Base-by-base conservation (phyloP, 2,888 invertebrate genomes). In the Pelosia muscerda region DNA sequence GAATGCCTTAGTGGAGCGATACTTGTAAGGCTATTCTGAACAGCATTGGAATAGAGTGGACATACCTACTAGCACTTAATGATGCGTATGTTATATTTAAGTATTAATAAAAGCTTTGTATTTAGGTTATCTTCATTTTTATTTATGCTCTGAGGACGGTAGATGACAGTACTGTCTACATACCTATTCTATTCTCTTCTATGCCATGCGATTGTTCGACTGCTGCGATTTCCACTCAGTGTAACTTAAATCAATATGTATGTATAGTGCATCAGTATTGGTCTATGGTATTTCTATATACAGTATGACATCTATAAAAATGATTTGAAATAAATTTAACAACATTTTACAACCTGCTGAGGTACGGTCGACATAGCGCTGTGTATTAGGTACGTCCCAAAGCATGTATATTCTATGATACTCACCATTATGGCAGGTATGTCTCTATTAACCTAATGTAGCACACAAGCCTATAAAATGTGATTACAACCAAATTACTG, bases 401-500 rank as follows among this genome's bases (percentile, higher is more conserved):
- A n/a, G n/a, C n/a, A n/a, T n/a, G n/a, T n/a, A n/a, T n/a, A n/a
- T n/a, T n/a, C n/a, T n/a, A n/a, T n/a, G n/a, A n/a, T n/a, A n/a
- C n/a, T n/a, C n/a, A n/a, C n/a, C n/a, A n/a, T n/a, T n/a, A n/a
- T n/a, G n/a, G n/a, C n/a, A n/a, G 49, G 25, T 0, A 25, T 19
- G 23, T 55, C 55, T 2, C 5, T 55, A 55, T 15, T 55, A 55
- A 2, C 25, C 25, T 55, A 55, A 26, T 55, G 23, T 13, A 6
- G 55, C 31, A 68, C 67, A 72, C 15, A 11, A 22, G 2, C n/a
- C 10, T 13, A 60, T 42, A 64, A 42, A 69, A 61, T 61, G 31
- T 28, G 49, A 53, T 65, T 65, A 65, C 71, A 79, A 76, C 71
- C 71, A 79, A 76, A 81, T 76, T 74, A 79, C 79, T 72, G 59